phyloP scores from a whole-genome alignment of 2,888 invertebrate genomes.

The Eupelmus urozonus region DNA sequence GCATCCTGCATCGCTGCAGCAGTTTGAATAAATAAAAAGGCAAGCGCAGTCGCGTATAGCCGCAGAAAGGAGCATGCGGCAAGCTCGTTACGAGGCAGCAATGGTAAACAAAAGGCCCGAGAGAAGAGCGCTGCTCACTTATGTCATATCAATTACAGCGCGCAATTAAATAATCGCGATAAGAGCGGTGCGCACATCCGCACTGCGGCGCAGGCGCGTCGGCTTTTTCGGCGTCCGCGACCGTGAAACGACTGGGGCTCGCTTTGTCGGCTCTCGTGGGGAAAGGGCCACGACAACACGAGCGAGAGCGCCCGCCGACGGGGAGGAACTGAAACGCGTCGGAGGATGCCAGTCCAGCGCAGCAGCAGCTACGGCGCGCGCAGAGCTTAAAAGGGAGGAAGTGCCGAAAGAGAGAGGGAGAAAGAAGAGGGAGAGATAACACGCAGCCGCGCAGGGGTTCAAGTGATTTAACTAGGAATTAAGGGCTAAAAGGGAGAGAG shows the following conservation, averaged over 20 bases:
- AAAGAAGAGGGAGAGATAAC: background rate
- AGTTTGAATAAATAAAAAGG: no score
- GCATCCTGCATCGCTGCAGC: no score
- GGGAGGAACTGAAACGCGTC: conserved; percentile 32
- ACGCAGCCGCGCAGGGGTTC: background rate
- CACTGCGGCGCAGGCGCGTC: background rate
- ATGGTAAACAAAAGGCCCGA: conserved; percentile 8
- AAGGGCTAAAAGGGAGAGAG: no score
- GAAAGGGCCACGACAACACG: background rate
- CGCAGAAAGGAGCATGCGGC: no score
- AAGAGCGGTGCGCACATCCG: background rate
- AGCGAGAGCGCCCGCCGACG: background rate
- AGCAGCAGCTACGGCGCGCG: conserved; percentile 10
- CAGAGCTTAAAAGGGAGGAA: background rate
- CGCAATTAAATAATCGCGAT: conserved; percentile 47
- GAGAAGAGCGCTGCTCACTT: conserved; percentile 7
- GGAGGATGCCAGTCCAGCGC: background rate
- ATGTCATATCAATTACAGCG: conserved; percentile 44
- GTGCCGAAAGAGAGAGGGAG: background rate
- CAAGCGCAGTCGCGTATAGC: no score
- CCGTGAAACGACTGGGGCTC: no score
- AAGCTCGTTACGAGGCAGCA: background rate
- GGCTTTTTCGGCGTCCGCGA: background rate
- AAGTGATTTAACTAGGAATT: background rate
- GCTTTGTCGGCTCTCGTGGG: background rate